phyloP scores from a whole-genome alignment of 1,140 invertebrate genomes.

The Diplogasteroides magnus region DNA sequence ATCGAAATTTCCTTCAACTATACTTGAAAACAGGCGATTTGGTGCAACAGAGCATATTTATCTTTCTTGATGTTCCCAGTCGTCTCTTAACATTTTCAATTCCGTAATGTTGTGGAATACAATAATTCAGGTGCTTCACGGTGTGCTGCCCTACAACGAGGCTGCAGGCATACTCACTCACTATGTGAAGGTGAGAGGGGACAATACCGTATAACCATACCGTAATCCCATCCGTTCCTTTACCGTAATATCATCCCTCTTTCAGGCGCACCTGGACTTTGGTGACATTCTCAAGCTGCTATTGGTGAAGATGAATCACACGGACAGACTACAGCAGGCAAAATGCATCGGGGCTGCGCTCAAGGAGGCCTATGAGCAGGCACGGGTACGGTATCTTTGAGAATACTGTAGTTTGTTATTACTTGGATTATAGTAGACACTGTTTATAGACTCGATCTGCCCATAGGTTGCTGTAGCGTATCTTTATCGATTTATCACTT shows the following conservation, averaged over 20 bases:
- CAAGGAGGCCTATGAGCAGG: slow-evolving; percentile 74
- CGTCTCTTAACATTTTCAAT: no score
- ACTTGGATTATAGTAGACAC: slow-evolving; percentile 13
- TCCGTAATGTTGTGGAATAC: no score
- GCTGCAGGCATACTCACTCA: not conserved
- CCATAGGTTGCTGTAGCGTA: no score
- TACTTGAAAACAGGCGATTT: no score
- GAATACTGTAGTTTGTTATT: slow-evolving; percentile 3
- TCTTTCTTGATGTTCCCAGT: no score
- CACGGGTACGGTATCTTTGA: slow-evolving; percentile 7
- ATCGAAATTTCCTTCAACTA: no score
- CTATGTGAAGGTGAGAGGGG: slow-evolving; percentile 58
- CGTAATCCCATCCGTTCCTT: slow-evolving; percentile 70
- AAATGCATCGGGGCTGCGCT: slow-evolving; percentile 86
- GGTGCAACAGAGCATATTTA: no score
- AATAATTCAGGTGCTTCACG: no score
- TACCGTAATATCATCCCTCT: slow-evolving; percentile 73
- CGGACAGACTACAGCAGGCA: slow-evolving; percentile 92
- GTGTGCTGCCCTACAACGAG: not conserved
- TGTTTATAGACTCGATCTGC: no score
- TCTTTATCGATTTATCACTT: no score
- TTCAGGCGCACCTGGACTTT: slow-evolving; percentile 91
- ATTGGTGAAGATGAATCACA: slow-evolving; percentile 88
- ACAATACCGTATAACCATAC: slow-evolving; percentile 31
- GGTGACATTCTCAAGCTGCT: slow-evolving; percentile 99